phyloP scores from a whole-genome alignment of 2,888 invertebrate species.

The Allophyes oxyacanthae region DNA sequence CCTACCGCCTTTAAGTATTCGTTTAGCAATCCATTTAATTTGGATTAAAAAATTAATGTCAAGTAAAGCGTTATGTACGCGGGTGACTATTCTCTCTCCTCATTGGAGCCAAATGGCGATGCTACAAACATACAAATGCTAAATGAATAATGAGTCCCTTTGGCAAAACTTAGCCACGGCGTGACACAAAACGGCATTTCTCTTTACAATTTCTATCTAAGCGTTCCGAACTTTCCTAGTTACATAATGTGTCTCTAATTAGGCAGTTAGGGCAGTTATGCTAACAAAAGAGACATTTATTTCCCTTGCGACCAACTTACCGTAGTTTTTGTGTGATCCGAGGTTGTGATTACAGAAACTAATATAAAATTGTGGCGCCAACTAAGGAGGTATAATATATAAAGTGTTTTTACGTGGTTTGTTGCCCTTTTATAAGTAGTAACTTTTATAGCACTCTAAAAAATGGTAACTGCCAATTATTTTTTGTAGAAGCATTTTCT shows the following conservation, averaged over 20 bases:
- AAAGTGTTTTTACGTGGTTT: conserved; percentile 23
- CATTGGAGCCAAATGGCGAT: conserved; percentile 17
- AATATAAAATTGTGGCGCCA: conserved; percentile 56
- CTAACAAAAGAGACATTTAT: conserved; percentile 71
- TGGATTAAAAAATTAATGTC: background rate
- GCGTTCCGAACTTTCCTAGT: conserved; percentile 58
- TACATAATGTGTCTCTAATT: conserved; percentile 72
- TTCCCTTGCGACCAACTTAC: conserved; percentile 60
- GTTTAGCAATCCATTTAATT: background rate
- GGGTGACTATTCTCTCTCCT: conserved; percentile 12
- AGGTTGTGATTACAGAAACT: conserved; percentile 56
- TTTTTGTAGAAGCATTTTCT: background rate
- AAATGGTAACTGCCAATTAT: conserved; percentile 19
- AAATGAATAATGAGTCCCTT: conserved; percentile 45
- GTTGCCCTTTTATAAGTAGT: conserved; percentile 11
- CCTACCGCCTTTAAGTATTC: too few species aligned
- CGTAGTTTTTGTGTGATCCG: conserved; percentile 62
- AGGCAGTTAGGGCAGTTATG: conserved; percentile 68
- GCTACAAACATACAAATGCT: too few species aligned
- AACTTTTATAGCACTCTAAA: conserved; percentile 19
- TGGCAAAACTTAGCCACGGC: conserved; percentile 29
- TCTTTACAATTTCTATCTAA: conserved; percentile 52
- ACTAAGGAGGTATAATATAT: conserved; percentile 19
- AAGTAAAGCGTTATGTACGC: background rate
- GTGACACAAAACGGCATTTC: conserved; percentile 33